phyloP scores from a whole-genome alignment of 2,888 invertebrate species.

The Margaritifera margaritifera region DNA sequence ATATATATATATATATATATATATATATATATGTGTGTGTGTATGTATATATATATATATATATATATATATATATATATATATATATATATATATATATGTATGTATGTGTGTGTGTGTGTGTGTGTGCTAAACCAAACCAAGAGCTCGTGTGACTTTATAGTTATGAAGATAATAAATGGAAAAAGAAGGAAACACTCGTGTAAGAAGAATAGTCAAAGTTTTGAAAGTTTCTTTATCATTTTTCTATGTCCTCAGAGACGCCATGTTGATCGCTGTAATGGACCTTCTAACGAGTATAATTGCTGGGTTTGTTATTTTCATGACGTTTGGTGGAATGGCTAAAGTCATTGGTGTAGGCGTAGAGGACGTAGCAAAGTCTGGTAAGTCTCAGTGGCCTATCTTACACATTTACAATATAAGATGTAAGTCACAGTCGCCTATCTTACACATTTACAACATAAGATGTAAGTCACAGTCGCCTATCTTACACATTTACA shows the following conservation, averaged over 20 bases:
- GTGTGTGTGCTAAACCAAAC: too few species aligned
- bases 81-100: too few species aligned
- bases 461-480: conserved; percentile 4
- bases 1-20: too few species aligned
- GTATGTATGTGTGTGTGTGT: too few species aligned
- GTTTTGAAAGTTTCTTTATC: background rate
- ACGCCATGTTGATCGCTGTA: conserved; percentile 84
- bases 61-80: too few species aligned
- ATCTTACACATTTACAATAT: too few species aligned
- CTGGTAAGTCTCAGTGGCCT: conserved; percentile 8
- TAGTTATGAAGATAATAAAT: too few species aligned
- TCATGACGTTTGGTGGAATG: conserved; percentile 54
- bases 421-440: conserved; percentile 3
- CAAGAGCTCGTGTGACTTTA: too few species aligned
- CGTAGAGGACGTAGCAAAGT: conserved; percentile 37
- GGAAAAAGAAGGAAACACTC: too few species aligned
- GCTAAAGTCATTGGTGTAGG: conserved; percentile 36
- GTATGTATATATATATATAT: too few species aligned
- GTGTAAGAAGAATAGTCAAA: too few species aligned
- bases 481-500: background rate
- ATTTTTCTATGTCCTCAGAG: conserved; percentile 67
- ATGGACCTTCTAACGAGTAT: conserved; percentile 76
- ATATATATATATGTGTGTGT: too few species aligned
- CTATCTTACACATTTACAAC: background rate
- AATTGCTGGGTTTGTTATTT: conserved; percentile 75